Percentiles rank a stretch among this genome's conserved stretches.
These are phyloP conservation scores for Protaetia brevitarsis DNA, from an alignment of 1,140 invertebrate species.

Conservation along the genomic window DNA sequence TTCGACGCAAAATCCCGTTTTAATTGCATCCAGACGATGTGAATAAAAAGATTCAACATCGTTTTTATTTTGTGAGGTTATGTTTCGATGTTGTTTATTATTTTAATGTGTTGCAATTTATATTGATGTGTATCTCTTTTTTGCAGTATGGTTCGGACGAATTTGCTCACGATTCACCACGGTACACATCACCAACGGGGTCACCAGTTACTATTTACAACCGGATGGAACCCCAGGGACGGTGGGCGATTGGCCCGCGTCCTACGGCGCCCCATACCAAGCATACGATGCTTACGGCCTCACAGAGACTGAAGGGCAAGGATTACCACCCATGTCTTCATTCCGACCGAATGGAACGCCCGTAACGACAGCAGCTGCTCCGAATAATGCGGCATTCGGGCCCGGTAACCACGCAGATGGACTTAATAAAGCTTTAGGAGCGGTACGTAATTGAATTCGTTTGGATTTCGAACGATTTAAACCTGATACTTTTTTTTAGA, in stretches of 20 bases:
- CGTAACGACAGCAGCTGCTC: conserved; percentile 52
- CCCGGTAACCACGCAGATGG: conserved; percentile 64
- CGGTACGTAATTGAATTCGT: conserved; percentile 54
- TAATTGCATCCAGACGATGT: too few species aligned
- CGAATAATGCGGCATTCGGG: conserved; percentile 46
- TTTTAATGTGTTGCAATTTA: too few species aligned
- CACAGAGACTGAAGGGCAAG: conserved; percentile 63
- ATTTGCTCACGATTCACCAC: conserved; percentile 74
- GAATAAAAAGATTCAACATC: too few species aligned
- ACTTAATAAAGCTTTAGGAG: conserved; percentile 75
- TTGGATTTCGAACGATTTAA: not conserved
- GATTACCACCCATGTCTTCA: conserved; percentile 91
- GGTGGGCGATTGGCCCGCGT: conserved; percentile 46
- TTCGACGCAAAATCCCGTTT: too few species aligned
- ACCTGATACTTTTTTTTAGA: conserved; percentile 53
- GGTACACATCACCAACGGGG: conserved; percentile 81
- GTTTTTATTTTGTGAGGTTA: not conserved
- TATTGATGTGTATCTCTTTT: conserved; percentile 37
- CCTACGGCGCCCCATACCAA: conserved; percentile 53
- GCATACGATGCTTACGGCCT: conserved; percentile 58
- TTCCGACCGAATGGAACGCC: conserved; percentile 68
- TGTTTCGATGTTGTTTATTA: not conserved
- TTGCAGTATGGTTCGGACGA: conserved; percentile 86
- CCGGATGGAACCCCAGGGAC: conserved; percentile 46
- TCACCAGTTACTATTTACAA: conserved; percentile 61